Percentiles rank a stretch among this genome's conserved stretches.
phyloP scores from a whole-genome alignment of 2,888 invertebrate genomes.

The Leucozona laternaria region DNA sequence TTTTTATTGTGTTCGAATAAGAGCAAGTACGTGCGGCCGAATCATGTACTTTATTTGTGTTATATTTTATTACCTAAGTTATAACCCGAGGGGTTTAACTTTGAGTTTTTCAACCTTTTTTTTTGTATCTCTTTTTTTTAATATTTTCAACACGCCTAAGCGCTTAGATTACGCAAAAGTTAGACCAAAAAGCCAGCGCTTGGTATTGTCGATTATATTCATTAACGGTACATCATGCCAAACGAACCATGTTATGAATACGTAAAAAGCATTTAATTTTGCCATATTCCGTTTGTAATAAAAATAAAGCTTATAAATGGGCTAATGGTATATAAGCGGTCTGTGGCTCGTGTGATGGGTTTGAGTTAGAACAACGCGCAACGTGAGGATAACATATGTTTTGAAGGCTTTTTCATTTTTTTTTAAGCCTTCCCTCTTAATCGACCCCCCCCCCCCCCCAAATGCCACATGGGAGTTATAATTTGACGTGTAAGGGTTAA shows the following conservation, averaged over 20 bases:
- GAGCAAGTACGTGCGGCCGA: background rate
- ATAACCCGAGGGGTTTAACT: background rate
- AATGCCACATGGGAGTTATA: slow-evolving; percentile 36
- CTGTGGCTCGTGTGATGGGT: slow-evolving; percentile 41
- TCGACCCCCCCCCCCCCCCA: background rate
- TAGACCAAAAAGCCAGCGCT: slow-evolving; percentile 58
- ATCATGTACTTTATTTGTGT: background rate
- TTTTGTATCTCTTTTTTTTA: background rate
- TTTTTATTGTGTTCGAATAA: too few relatives aligned
- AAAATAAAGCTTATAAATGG: slow-evolving; percentile 64
- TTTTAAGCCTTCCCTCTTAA: background rate
- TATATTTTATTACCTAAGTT: background rate
- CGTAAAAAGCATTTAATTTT: slow-evolving; percentile 72
- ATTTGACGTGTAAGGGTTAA: slow-evolving; percentile 52
- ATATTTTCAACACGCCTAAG: slow-evolving; percentile 43
- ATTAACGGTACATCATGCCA: slow-evolving; percentile 68
- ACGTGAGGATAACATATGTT: slow-evolving; percentile 54
- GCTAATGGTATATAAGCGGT: slow-evolving; percentile 57
- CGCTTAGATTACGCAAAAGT: slow-evolving; percentile 69
- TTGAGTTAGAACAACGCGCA: slow-evolving; percentile 50
- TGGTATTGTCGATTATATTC: slow-evolving; percentile 73
- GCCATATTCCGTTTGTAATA: slow-evolving; percentile 67
- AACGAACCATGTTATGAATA: slow-evolving; percentile 69
- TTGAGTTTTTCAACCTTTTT: slow-evolving; percentile 38
- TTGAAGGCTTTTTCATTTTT: slow-evolving; percentile 5